A percentile compares a stretch with the other conserved stretches of the same genome.
phyloP scores from a whole-genome alignment of 1,140 invertebrate species.

The Nasonia giraulti region DNA sequence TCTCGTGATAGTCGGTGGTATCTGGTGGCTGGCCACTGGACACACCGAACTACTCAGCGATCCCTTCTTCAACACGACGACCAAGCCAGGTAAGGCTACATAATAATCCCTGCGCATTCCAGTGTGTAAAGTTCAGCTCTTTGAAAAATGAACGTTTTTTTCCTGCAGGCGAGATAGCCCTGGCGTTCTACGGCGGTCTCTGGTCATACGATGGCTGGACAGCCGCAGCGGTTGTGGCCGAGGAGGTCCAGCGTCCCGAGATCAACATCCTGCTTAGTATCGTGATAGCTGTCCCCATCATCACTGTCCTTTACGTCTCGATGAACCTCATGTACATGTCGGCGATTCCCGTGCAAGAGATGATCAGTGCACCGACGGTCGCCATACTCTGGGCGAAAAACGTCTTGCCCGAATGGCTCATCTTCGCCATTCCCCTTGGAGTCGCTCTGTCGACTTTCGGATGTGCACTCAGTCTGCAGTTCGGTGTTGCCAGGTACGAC shows the following conservation, averaged over 20 bases:
- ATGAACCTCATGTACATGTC: slow-evolving; percentile 96
- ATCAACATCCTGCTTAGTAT: slow-evolving; percentile 90
- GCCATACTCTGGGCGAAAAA: slow-evolving; percentile 85
- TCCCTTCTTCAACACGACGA: slow-evolving; percentile 86
- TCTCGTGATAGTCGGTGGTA: slow-evolving; percentile 87
- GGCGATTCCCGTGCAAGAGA: slow-evolving; percentile 86
- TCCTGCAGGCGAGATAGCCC: slow-evolving; percentile 80
- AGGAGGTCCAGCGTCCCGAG: slow-evolving; percentile 92
- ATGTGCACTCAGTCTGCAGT: slow-evolving; percentile 84
- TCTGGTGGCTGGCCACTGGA: slow-evolving; percentile 82
- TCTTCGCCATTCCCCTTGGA: slow-evolving; percentile 82
- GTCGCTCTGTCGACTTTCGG: slow-evolving; percentile 85
- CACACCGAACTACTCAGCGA: slow-evolving; percentile 81
- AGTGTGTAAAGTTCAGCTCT: no score
- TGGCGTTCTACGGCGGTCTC: slow-evolving; percentile 95
- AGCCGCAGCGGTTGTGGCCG: slow-evolving; percentile 91
- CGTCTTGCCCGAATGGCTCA: slow-evolving; percentile 75
- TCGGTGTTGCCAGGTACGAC: slow-evolving; percentile 77
- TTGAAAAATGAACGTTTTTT: background rate
- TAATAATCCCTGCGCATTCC: no score
- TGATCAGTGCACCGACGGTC: slow-evolving; percentile 87
- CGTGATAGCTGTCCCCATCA: slow-evolving; percentile 90
- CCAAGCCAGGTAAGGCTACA: slow-evolving; percentile 69
- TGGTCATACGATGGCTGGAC: slow-evolving; percentile 98
- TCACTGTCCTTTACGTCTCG: slow-evolving; percentile 90